A percentile compares a stretch with the other conserved stretches of the same genome.
phyloP scores from a whole-genome alignment of 2,888 invertebrate genomes.

The Phlogophora meticulosa region DNA sequence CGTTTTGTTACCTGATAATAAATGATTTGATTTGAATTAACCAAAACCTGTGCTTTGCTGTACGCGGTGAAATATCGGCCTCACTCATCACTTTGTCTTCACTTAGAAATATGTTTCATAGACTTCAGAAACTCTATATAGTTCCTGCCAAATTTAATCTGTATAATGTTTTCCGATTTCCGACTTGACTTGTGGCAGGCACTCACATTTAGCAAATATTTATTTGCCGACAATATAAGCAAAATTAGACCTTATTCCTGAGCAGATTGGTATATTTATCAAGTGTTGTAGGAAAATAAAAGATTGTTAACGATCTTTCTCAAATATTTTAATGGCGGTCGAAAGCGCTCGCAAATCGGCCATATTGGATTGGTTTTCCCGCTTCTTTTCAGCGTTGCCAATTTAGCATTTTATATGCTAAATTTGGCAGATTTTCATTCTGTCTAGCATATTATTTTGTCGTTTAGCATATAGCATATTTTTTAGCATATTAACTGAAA shows the following conservation, averaged over 20 bases:
- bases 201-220: constrained; percentile 68
- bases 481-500: too few species aligned
- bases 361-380: constrained; percentile 80
- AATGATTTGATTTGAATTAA: too few species aligned
- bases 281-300: constrained; percentile 56
- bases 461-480: too few species aligned
- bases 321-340: constrained; percentile 83
- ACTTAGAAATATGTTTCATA: constrained; percentile 7
- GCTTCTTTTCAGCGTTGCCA: too few species aligned
- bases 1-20: too few species aligned
- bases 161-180: constrained; percentile 85
- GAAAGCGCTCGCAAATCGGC: constrained; percentile 81
- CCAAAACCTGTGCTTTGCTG: too few species aligned
- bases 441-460: too few species aligned
- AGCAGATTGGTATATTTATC: not conserved
- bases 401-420: too few species aligned
- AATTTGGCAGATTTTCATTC: too few species aligned
- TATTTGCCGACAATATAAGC: constrained; percentile 36
- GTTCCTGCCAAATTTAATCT: constrained; percentile 79
- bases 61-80: too few species aligned
- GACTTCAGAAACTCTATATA: constrained; percentile 67
- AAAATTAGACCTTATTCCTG: constrained; percentile 61
- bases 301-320: constrained; percentile 68
- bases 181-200: constrained; percentile 83
- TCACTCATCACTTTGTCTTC: not conserved